Evolutionary conservation across 1,140 invertebrate species (phyloP), one percentile per base, ranked within the genome.

Genomic region (Magallana gigas): DNA sequence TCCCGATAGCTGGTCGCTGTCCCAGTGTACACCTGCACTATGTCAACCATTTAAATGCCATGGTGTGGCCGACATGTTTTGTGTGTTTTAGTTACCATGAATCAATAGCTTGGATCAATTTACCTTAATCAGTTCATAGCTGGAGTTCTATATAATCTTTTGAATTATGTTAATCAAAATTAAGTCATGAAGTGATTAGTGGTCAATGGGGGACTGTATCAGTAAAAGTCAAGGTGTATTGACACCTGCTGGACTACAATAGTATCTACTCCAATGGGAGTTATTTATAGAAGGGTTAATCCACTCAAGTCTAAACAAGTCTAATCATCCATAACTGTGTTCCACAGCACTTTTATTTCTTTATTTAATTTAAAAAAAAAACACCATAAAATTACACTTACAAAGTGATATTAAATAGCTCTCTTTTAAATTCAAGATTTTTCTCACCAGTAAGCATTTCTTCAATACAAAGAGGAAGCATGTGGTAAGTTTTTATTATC

Each of bases 281-380:
- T 76, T 76, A 76, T 29, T 76, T 29, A 23, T 23, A 76, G 11
- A 0, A 29, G 6, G 12, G 9, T 11, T 76, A 29, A 36, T 12
- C 68, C 36, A 76, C 23, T 76, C 68, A 76, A 76, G 68, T 76
- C 23, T 76, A 23, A 12, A 76, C 68, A 76, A 76, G 68, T 29
- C 23, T 68, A 48, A 5, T 36, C 12, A 23, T 76, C 68, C 23
- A 48, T 76, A 4, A 48, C 36, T 48, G 36, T 2, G 36, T 48
- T 48, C 36, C 36, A 48, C 5, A 48, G 36, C 36, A 48, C 36
- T 48, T 48, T 48, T 48, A 48, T 48, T 48, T 48, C 2, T 0
- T 48, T 48, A 48, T 48, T 48, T 48, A 48, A 48, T 48, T 48
- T 2, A 0, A 3, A 48, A 48, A 4, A 48, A 48, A 48, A 48